These are phyloP conservation scores for Cydia fagiglandana DNA, from an alignment of 1,140 invertebrate species.

Conservation along the genomic window DNA sequence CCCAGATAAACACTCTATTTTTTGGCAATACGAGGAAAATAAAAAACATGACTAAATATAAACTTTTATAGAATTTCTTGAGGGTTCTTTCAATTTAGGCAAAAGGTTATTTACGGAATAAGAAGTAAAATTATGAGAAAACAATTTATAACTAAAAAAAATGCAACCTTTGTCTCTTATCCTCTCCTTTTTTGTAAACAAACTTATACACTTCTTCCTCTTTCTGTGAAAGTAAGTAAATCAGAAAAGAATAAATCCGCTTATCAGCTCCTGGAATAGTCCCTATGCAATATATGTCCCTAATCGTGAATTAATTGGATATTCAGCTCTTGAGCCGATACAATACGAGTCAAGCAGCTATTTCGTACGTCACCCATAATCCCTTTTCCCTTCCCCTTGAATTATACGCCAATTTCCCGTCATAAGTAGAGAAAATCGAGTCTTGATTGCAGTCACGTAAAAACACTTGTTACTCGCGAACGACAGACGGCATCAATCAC, in stretches of 20 bases:
- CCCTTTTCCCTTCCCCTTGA: conserved; percentile 36
- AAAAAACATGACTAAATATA: no score
- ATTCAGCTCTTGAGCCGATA: conserved; percentile 16
- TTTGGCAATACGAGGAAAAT: no score
- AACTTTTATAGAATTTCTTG: no score
- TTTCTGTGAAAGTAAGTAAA: no score
- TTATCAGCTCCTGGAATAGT: conserved; percentile 4
- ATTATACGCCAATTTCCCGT: conserved; percentile 43
- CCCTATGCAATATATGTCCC: not conserved
- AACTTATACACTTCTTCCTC: no score
- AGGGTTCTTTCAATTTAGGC: no score
- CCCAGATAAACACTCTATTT: no score
- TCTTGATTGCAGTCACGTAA: conserved; percentile 54
- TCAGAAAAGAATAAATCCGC: not conserved
- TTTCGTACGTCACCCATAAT: not conserved
- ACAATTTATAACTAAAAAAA: no score
- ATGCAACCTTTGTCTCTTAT: no score
- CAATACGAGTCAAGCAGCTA: conserved; percentile 20
- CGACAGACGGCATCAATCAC: conserved; percentile 50
- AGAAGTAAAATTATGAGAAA: no score
- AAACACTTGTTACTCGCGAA: conserved; percentile 55
- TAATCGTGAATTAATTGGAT: conserved; percentile 25
- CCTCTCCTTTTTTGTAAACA: no score
- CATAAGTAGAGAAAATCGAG: conserved; percentile 36
- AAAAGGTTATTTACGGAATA: no score